Evolutionary conservation across 2,797 vertebrate species (phyloP).

Genomic region (Anas georgica): DNA sequence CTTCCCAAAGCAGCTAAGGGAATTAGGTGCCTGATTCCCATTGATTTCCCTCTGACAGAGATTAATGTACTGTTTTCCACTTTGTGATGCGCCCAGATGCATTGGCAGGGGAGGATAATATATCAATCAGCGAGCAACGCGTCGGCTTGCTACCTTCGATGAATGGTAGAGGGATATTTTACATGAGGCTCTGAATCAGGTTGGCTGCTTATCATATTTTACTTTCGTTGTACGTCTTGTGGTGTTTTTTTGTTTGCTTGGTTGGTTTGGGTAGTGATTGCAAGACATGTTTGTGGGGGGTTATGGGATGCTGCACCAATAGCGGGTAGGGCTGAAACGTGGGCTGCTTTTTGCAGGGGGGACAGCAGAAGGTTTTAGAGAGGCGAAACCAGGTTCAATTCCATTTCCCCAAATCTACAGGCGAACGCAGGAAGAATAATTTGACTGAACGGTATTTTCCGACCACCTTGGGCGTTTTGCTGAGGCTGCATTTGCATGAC

Average conservation of each 20-base stretch:
- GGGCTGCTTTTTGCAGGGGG: not conserved
- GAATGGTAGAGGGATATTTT: not conserved
- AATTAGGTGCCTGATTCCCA: conserved; percentile 66
- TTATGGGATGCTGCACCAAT: not conserved
- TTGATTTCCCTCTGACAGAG: conserved; percentile 71
- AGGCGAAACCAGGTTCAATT: not conserved
- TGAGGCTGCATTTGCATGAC: conserved; percentile 60
- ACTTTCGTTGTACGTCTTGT: not conserved
- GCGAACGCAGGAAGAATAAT: not conserved
- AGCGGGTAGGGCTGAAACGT: not conserved
- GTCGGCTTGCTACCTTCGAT: conserved; percentile 23
- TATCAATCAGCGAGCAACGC: conserved; percentile 64
- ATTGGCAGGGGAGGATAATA: conserved; percentile 62
- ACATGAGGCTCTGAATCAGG: not conserved
- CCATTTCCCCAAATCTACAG: not conserved
- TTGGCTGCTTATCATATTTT: conserved; percentile 5
- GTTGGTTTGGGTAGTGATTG: not conserved
- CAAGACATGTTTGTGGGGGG: not conserved
- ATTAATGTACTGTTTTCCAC: conserved; percentile 66
- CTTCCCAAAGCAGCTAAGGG: conserved; percentile 67
- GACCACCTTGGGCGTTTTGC: conserved; percentile 20
- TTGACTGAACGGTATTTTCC: conserved; percentile 46
- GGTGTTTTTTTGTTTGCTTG: not conserved
- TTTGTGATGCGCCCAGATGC: conserved; percentile 49
- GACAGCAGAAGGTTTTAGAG: not conserved